Evolutionary conservation across 2,113 vertebrate species (phyloP).

Genomic region (Nanorana parkeri): DNA sequence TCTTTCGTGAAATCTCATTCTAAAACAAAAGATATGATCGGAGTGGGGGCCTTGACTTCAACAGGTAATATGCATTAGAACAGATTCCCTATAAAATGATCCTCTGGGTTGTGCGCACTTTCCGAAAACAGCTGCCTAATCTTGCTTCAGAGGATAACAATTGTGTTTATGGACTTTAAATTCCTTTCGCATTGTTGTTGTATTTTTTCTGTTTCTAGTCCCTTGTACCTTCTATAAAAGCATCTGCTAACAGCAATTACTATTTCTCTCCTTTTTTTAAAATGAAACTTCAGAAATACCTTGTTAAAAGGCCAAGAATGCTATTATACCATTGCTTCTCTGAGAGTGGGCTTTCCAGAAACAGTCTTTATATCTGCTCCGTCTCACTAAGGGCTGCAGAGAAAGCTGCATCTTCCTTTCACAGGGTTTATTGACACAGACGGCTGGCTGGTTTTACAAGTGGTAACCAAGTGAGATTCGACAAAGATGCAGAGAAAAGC

Average conservation of each 20-base stretch:
- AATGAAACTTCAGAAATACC: slow-evolving; percentile 20
- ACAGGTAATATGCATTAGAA: too few species aligned
- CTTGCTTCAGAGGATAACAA: not conserved
- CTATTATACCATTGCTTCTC: not conserved
- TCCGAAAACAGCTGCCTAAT: too few species aligned
- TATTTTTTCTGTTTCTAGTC: not conserved
- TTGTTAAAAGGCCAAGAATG: slow-evolving; percentile 32
- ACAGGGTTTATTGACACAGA: not conserved
- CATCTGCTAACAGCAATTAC: not conserved
- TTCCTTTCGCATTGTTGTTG: not conserved
- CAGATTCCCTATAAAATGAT: too few species aligned
- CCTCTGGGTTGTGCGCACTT: too few species aligned
- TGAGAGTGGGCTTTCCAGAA: not conserved
- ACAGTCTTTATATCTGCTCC: not conserved
- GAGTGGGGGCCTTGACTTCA: too few species aligned
- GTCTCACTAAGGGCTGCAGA: not conserved
- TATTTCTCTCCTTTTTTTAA: slow-evolving; percentile 19
- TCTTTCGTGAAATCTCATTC: too few species aligned
- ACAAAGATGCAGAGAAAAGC: slow-evolving; percentile 4
- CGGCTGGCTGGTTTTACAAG: slow-evolving; percentile 20
- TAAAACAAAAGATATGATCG: too few species aligned
- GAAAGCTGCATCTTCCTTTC: not conserved
- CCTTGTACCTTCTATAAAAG: not conserved
- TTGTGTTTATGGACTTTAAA: not conserved
- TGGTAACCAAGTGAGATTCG: not conserved